Evolutionary conservation across 2,888 invertebrate genomes (phyloP).

Genomic region (Trachelus stipa): DNA sequence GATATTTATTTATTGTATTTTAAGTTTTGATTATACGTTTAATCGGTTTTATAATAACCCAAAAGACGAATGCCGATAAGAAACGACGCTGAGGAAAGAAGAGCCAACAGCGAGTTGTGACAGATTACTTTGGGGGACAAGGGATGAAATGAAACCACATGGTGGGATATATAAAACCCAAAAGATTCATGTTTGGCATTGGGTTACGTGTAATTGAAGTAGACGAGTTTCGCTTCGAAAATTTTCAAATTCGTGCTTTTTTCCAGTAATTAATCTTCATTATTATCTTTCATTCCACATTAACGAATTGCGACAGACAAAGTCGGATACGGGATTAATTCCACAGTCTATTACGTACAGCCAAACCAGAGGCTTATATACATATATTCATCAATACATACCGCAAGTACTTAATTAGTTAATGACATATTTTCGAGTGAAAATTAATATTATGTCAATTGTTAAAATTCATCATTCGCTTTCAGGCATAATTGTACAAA

Average conservation of each 20-base stretch:
- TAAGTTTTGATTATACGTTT: background rate
- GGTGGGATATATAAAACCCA: slow-evolving; percentile 8
- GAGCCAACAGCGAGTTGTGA: background rate
- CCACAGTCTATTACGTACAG: background rate
- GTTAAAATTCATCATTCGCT: background rate
- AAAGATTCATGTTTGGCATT: slow-evolving; percentile 9
- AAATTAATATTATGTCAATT: background rate
- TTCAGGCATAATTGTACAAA: background rate
- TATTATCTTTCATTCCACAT: background rate
- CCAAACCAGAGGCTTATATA: background rate
- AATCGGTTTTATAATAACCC: background rate
- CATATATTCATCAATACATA: background rate
- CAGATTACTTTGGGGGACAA: slow-evolving; percentile 1
- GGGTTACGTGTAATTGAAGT: slow-evolving; percentile 10
- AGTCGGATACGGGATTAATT: background rate
- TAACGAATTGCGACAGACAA: background rate
- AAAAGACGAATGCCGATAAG: background rate
- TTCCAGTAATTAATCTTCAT: slow-evolving; percentile 1
- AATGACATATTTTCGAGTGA: background rate
- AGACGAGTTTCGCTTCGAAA: background rate
- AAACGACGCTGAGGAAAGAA: background rate
- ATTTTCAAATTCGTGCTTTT: background rate
- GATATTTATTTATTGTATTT: too few species aligned
- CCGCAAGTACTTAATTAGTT: background rate
- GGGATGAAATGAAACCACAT: slow-evolving; percentile 10